A percentile compares a stretch with the other conserved stretches of the same genome.
Evolutionary conservation across 92 coral and sea anemone genomes (phyloP).

Genomic region (Virgularia gustaviana): DNA sequence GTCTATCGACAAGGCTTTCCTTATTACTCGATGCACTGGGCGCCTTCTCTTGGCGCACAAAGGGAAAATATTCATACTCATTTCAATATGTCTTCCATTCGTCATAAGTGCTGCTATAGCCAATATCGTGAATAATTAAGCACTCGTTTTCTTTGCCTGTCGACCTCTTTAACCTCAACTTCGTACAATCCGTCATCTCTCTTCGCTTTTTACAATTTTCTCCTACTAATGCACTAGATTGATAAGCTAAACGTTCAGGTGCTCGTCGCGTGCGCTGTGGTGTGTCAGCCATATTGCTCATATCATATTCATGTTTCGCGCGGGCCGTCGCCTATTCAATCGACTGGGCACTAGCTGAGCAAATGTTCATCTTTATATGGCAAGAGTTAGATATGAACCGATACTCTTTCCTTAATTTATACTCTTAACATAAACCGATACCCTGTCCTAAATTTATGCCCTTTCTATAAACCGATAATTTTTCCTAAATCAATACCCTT

Average conservation of each 20-base stretch:
- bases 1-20: not conserved
- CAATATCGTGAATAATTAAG: not conserved
- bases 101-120: not conserved
- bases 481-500: no score
- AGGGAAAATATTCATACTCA: slow-evolving; percentile 10
- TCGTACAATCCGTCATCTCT: not conserved
- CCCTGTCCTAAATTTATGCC: no score
- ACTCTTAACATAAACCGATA: no score
- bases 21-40: slow-evolving; percentile 2
- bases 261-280: not conserved
- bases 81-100: not conserved
- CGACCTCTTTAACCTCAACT: not conserved
- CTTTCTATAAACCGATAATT: no score
- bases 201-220: not conserved
- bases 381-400: not conserved
- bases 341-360: not conserved
- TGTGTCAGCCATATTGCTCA: no score
- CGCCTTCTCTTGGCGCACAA: slow-evolving; percentile 8
- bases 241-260: not conserved
- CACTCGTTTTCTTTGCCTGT: not conserved
- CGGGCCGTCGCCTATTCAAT: not conserved
- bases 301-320: no score
- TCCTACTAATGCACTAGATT: not conserved
- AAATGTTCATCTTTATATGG: not conserved
- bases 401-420: no score